Percentiles rank a stretch among this genome's conserved stretches.
Evolutionary conservation across 1,140 invertebrate genomes (phyloP).

Genomic region (Lasaia peninsularis): DNA sequence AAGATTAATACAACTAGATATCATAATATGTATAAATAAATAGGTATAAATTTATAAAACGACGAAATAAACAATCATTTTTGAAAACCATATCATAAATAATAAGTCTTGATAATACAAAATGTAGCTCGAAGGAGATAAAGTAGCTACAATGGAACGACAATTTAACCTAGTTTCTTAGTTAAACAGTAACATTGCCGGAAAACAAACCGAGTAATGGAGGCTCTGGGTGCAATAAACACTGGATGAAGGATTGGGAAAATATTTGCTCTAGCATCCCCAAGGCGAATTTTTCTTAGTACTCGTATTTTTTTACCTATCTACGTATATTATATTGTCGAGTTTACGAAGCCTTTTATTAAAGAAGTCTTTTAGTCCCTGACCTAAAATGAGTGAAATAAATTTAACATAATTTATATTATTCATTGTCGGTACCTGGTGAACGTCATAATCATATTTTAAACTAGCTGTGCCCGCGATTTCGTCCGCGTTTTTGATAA

Average conservation of each 20-base stretch:
- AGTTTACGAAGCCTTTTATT: background rate
- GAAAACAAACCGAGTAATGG: slow-evolving; percentile 5
- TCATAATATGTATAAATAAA: too few relatives aligned
- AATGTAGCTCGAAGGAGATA: background rate
- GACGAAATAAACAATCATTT: too few relatives aligned
- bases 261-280: background rate
- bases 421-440: too few relatives aligned
- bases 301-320: background rate
- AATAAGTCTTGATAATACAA: background rate
- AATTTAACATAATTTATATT: too few relatives aligned
- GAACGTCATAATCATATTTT: too few relatives aligned
- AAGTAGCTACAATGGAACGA: background rate
- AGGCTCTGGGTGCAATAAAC: slow-evolving; percentile 5
- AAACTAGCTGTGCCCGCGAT: too few relatives aligned
- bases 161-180: slow-evolving; percentile 5
- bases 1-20: too few relatives aligned
- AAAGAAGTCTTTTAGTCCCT: too few relatives aligned
- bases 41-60: too few relatives aligned
- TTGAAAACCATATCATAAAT: too few relatives aligned
- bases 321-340: background rate
- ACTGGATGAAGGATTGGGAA: slow-evolving; percentile 1
- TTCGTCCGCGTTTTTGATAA: too few relatives aligned
- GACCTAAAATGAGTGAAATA: too few relatives aligned
- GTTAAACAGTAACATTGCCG: slow-evolving; percentile 1
- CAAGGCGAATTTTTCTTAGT: background rate